Conservation (phyloP, 2,888 invertebrate genomes). For the Rhimphoctona megacephalus region DNA sequence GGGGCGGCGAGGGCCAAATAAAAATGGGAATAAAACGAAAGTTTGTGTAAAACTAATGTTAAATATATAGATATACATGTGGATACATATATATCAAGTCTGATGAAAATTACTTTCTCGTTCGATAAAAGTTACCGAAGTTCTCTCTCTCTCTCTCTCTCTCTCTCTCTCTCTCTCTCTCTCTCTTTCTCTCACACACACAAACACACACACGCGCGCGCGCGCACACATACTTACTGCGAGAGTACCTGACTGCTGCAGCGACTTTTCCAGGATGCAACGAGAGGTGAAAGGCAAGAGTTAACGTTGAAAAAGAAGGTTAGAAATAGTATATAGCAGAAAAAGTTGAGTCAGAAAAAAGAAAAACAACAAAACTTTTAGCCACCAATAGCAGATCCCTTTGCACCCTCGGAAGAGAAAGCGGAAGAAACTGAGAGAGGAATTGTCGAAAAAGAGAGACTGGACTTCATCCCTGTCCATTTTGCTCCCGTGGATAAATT, state of each 20-base stretch:
- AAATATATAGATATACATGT: background rate
- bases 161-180: constrained; percentile 36
- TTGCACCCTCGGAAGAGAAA: constrained; percentile 1
- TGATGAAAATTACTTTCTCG: constrained; percentile 65
- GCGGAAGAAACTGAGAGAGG: background rate
- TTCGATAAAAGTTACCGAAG: constrained; percentile 67
- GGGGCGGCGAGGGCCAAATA: background rate
- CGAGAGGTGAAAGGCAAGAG: constrained; percentile 61
- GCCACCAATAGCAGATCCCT: constrained; percentile 4
- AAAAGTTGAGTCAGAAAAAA: constrained; percentile 51
- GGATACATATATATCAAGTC: constrained; percentile 16
- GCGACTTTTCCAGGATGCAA: constrained; percentile 57
- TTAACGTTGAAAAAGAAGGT: constrained; percentile 48
- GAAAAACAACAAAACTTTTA: background rate
- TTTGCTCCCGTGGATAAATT: background rate
- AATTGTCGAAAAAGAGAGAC: constrained; percentile 10
- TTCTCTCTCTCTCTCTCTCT: constrained; percentile 47
- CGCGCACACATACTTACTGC: constrained; percentile 33
- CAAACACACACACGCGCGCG: too few relatives aligned
- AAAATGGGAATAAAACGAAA: constrained; percentile 44
- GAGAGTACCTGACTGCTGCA: constrained; percentile 45
- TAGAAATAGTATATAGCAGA: constrained; percentile 47
- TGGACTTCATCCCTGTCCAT: constrained; percentile 13
- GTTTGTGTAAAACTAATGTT: constrained; percentile 39
- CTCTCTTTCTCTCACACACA: too few relatives aligned